Evolutionary conservation across 2,888 invertebrate species (phyloP).

Genomic region (Allygus modestus): DNA sequence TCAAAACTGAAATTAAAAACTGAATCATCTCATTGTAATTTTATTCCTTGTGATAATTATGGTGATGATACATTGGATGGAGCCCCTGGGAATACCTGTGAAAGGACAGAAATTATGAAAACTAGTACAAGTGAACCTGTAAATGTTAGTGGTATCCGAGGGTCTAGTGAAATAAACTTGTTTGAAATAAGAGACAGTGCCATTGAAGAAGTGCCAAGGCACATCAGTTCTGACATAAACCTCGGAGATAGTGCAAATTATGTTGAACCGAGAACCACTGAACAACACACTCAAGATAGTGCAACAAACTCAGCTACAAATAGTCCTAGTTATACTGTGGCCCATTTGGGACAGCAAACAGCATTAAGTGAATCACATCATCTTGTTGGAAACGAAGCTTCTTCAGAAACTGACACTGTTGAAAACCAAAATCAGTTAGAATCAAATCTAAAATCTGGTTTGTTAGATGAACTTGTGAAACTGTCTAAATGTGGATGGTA

Average conservation of each 20-base stretch:
- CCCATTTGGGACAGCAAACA: not conserved
- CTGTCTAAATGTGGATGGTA: conserved; percentile 79
- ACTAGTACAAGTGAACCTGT: not conserved
- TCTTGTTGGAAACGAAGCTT: not conserved
- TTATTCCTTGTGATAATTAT: not conserved
- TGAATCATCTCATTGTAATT: conserved; percentile 38
- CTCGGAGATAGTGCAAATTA: not conserved
- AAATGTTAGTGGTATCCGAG: not conserved
- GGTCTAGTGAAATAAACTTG: not conserved
- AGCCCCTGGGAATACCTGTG: not conserved
- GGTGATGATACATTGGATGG: not conserved
- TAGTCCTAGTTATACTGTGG: not conserved
- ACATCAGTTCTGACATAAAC: not conserved
- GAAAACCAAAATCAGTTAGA: conserved; percentile 4
- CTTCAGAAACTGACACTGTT: not conserved
- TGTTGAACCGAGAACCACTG: not conserved
- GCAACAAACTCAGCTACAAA: not conserved
- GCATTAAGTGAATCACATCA: not conserved
- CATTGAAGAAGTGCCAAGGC: not conserved
- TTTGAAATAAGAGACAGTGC: not conserved
- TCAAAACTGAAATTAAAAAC: conserved; percentile 49
- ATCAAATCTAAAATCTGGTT: conserved; percentile 45
- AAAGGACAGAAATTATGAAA: not conserved
- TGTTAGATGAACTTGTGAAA: conserved; percentile 58
- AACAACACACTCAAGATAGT: not conserved